A percentile compares a stretch with the other conserved stretches of the same genome.
Conservation (phyloP, 2,797 vertebrate species). For the Mormyrus hasselquistii region DNA sequence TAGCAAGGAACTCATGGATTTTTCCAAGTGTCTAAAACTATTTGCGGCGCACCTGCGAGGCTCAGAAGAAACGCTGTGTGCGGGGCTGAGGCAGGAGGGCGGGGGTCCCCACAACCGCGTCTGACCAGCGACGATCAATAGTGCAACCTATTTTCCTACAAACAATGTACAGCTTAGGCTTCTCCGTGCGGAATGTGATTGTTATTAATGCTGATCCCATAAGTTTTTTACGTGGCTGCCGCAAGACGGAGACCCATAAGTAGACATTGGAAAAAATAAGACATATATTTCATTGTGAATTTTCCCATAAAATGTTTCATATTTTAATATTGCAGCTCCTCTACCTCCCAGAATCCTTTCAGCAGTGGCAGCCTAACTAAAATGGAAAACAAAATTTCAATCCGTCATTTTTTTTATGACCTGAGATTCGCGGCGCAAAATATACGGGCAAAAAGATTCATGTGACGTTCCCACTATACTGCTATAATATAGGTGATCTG, state of each 20-base stretch:
- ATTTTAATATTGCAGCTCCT: neutral
- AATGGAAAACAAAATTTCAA: neutral
- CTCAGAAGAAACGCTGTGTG: neutral
- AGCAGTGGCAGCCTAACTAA: neutral
- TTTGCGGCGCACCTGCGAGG: conserved; percentile 20
- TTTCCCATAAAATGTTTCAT: neutral
- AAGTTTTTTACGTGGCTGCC: neutral
- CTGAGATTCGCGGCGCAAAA: neutral
- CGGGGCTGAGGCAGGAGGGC: neutral
- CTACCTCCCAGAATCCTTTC: neutral
- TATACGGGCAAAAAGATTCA: neutral
- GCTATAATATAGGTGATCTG: neutral
- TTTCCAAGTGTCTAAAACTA: conserved; percentile 22
- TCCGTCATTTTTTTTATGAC: neutral
- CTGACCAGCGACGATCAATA: conserved; percentile 13
- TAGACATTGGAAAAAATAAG: neutral
- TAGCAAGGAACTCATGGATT: neutral
- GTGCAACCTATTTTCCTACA: neutral
- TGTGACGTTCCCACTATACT: neutral
- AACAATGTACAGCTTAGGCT: neutral
- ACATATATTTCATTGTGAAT: neutral
- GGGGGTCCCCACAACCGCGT: neutral
- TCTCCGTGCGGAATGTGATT: neutral
- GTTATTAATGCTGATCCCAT: neutral
- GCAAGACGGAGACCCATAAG: neutral